Percentiles rank a stretch among this genome's conserved stretches.
Conservation (phyloP, 2,113 vertebrate species). For the Equus przewalskii region DNA sequence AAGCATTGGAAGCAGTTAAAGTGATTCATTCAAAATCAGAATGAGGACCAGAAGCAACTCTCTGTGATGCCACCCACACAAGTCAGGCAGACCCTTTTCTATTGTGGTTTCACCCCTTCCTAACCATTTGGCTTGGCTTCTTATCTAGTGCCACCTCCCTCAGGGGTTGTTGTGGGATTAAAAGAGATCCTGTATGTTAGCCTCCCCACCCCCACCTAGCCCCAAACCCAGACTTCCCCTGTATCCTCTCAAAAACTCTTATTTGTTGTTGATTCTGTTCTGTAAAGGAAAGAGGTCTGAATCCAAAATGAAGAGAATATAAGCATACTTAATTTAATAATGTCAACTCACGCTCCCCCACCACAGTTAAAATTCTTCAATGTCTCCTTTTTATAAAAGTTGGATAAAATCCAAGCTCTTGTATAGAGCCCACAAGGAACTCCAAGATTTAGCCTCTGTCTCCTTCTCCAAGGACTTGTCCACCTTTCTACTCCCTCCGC, state of each 20-base stretch:
- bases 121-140: neutral
- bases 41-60: neutral
- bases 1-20: neutral
- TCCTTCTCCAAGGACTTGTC: neutral
- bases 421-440: neutral
- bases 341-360: neutral
- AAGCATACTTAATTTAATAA: neutral
- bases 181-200: neutral
- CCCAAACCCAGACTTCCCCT: neutral
- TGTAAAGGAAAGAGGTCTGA: neutral
- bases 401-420: conserved; percentile 35
- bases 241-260: neutral
- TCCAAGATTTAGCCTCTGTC: neutral
- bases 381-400: neutral
- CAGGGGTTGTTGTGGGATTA: neutral
- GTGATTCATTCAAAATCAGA: neutral
- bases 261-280: neutral
- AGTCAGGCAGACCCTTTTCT: neutral
- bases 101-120: neutral
- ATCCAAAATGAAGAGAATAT: neutral
- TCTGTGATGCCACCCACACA: neutral
- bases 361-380: conserved; percentile 39
- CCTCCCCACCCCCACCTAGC: neutral
- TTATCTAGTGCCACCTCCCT: neutral
- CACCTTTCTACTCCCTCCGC: neutral